Conservation (phyloP, 2,888 invertebrate genomes). For the Rhagonycha lutea region DNA sequence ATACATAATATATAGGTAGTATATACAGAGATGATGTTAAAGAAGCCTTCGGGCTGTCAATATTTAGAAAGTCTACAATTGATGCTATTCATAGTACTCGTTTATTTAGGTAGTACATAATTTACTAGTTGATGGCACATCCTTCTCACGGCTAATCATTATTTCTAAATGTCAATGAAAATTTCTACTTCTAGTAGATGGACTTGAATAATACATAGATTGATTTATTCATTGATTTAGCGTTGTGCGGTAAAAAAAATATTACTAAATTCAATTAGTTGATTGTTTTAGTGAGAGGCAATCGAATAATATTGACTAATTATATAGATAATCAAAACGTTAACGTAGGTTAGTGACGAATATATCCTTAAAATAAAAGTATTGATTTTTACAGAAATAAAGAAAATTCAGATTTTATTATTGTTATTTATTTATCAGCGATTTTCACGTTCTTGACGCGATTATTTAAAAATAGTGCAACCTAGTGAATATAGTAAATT, state of each 20-base stretch:
- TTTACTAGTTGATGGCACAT: slow-evolving; percentile 1
- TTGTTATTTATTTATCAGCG: too few relatives aligned
- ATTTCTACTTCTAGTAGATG: background rate
- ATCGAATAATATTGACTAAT: background rate
- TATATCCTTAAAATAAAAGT: too few relatives aligned
- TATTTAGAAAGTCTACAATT: background rate
- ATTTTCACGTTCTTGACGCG: too few relatives aligned
- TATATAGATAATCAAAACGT: background rate
- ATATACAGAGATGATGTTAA: background rate
- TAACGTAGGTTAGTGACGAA: too few relatives aligned
- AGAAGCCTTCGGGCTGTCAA: background rate
- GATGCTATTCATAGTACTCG: background rate
- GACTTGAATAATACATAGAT: background rate
- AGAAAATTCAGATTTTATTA: too few relatives aligned
- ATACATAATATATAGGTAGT: too few relatives aligned
- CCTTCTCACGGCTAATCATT: slow-evolving; percentile 1
- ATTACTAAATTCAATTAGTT: background rate
- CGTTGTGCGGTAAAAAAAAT: background rate
- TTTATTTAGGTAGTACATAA: background rate
- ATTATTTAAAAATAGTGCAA: too few relatives aligned
- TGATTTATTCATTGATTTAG: background rate
- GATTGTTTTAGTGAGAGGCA: background rate
- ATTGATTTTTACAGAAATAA: too few relatives aligned
- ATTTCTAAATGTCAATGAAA: background rate
- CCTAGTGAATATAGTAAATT: too few relatives aligned